phyloP scores from a whole-genome alignment of 2,797 vertebrate genomes.

The Oryzias dopingdopingensis region DNA sequence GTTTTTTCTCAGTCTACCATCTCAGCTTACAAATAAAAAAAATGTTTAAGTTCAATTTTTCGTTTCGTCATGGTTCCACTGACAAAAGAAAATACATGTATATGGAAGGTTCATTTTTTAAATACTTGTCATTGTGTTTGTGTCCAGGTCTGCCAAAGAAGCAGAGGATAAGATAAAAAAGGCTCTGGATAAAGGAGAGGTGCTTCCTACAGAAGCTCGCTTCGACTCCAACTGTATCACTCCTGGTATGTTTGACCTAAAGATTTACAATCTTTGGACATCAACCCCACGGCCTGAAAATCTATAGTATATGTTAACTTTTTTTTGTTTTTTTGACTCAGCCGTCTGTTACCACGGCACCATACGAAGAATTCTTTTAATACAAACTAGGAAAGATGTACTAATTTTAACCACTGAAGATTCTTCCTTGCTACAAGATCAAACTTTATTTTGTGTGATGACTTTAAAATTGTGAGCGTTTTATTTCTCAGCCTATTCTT shows the following conservation, averaged over 20 bases:
- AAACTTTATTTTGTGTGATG: no score
- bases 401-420: no score
- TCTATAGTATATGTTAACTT: no score
- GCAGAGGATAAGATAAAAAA: conserved; percentile 99
- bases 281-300: neutral
- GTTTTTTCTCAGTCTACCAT: no score
- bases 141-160: conserved; percentile 92
- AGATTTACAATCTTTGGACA: neutral
- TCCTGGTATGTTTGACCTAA: conserved; percentile 79
- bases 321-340: no score
- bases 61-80: conserved; percentile 14
- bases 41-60: neutral
- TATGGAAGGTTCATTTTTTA: neutral
- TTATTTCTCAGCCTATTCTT: no score
- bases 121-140: conserved; percentile 14
- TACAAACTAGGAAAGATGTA: no score
- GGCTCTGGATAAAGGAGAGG: conserved; percentile 96
- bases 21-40: no score
- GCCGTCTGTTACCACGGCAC: no score
- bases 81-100: conserved; percentile 4
- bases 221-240: conserved; percentile 99
- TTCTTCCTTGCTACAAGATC: no score
- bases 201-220: conserved; percentile 91
- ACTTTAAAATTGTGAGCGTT: no score
- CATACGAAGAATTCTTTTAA: no score